A percentile compares a stretch with the other conserved stretches of the same genome.
Evolutionary conservation across 2,888 invertebrate genomes (phyloP).

Genomic region (Rhogogaster chlorosoma): DNA sequence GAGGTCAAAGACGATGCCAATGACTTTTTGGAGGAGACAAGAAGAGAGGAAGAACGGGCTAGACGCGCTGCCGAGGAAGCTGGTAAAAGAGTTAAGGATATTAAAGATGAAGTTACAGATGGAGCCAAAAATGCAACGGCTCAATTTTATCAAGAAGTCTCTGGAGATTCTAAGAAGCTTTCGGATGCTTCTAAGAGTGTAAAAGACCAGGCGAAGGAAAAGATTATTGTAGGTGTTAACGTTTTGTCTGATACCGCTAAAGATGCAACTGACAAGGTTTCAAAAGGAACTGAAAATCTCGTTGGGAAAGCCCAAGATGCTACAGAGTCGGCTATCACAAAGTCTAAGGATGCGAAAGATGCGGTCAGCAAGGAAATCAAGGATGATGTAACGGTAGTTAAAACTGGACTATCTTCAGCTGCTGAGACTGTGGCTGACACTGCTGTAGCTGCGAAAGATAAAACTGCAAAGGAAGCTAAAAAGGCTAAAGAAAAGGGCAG

Average conservation of each 20-base stretch:
- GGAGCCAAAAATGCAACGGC: constrained; percentile 69
- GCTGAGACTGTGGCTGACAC: constrained; percentile 20
- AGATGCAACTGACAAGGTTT: constrained; percentile 50
- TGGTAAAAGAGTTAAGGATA: constrained; percentile 21
- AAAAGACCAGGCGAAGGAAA: constrained; percentile 59
- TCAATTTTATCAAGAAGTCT: constrained; percentile 53
- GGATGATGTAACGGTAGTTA: constrained; percentile 38
- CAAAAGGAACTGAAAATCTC: constrained; percentile 41
- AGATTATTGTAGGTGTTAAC: constrained; percentile 47
- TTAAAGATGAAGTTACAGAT: constrained; percentile 62
- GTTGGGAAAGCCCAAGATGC: constrained; percentile 54
- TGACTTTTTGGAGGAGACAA: constrained; percentile 39
- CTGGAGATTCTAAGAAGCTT: constrained; percentile 62
- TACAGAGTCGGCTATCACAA: constrained; percentile 44
- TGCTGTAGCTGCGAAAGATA: constrained; percentile 50
- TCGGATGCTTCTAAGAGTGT: constrained; percentile 66
- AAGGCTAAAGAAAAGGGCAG: constrained; percentile 56
- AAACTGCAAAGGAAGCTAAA: constrained; percentile 60
- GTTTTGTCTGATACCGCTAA: constrained; percentile 46
- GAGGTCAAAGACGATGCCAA: constrained; percentile 36
- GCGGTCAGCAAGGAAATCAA: constrained; percentile 14
- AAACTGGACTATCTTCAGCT: constrained; percentile 54
- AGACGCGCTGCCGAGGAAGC: constrained; percentile 65
- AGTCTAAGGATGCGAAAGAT: constrained; percentile 47
- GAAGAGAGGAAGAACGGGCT: constrained; percentile 62